phyloP scores from a whole-genome alignment of 92 coral and sea anemone species.

The Palythoa caribaeorum region DNA sequence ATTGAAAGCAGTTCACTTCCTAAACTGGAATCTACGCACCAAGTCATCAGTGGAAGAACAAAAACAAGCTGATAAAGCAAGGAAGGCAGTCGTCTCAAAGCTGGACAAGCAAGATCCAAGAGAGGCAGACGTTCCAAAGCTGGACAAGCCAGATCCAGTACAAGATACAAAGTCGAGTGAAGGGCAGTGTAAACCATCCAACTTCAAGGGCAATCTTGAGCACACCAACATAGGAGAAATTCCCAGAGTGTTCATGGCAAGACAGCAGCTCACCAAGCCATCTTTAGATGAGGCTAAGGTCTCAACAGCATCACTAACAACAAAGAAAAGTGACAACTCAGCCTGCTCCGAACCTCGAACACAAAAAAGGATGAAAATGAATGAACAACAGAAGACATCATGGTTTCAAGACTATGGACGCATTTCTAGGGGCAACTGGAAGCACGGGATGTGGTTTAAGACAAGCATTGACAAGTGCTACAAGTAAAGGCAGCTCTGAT shows the following conservation, averaged over 20 bases:
- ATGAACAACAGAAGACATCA: background rate
- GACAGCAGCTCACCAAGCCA: background rate
- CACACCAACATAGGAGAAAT: constrained; percentile 6
- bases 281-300: background rate
- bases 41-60: constrained; percentile 33
- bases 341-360: background rate
- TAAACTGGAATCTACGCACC: constrained; percentile 41
- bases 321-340: background rate
- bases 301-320: constrained; percentile 5
- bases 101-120: background rate
- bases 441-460: constrained; percentile 13
- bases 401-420: background rate
- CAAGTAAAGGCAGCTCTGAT: constrained; percentile 10
- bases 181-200: background rate
- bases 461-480: constrained; percentile 6
- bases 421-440: background rate
- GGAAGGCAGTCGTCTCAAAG: constrained; percentile 12
- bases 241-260: background rate
- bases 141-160: background rate
- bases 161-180: constrained; percentile 6
- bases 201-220: background rate
- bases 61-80: constrained; percentile 16
- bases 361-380: background rate
- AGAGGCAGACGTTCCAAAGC: too few species aligned
- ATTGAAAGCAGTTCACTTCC: constrained; percentile 34